These are phyloP conservation scores for Grus americana DNA, from an alignment of 2,113 vertebrate genomes.

Conservation along the genomic window DNA sequence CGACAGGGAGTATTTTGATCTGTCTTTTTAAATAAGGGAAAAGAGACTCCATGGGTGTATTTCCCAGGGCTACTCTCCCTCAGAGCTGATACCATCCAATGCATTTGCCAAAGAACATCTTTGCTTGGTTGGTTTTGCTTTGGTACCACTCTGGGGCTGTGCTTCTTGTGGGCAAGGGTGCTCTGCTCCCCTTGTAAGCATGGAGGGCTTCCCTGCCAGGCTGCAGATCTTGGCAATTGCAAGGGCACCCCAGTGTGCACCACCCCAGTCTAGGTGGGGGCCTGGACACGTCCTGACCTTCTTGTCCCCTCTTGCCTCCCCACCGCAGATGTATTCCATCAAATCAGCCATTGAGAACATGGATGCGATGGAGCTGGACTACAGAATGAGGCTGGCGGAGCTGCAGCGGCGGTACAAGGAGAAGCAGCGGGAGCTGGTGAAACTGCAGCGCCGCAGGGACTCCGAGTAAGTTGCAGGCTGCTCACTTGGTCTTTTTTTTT, in stretches of 20 bases:
- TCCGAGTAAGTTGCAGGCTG: constrained; percentile 83
- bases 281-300: not conserved
- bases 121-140: not conserved
- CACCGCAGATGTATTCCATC: constrained; percentile 86
- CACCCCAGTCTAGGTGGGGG: not conserved
- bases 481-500: not conserved
- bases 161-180: not conserved
- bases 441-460: constrained; percentile 89
- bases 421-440: constrained; percentile 92
- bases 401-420: constrained; percentile 93
- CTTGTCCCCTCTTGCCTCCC: not conserved
- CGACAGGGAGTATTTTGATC: not conserved
- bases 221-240: not conserved
- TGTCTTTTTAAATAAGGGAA: not conserved
- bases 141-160: not conserved
- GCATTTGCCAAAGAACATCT: not conserved
- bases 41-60: not conserved
- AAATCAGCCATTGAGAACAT: constrained; percentile 90
- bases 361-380: constrained; percentile 91
- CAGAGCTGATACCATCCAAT: not conserved
- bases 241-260: not conserved
- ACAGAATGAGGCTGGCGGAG: constrained; percentile 90
- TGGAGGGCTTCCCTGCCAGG: not conserved
- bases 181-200: not conserved
- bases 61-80: not conserved